phyloP scores from a whole-genome alignment of 2,113 vertebrate genomes.

The Hemiprocne comata region DNA sequence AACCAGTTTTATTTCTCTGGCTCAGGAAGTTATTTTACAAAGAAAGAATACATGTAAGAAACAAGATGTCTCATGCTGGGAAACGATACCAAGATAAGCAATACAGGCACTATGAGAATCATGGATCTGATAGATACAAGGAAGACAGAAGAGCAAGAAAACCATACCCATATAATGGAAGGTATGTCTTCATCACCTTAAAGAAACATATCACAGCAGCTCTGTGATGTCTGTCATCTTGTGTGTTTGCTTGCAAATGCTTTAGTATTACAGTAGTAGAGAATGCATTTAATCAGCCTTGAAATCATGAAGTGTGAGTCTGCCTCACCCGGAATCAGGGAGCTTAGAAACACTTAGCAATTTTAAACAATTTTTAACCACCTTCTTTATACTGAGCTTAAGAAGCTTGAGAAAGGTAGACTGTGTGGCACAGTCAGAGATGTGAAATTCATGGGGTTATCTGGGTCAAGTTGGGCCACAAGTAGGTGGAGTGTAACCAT shows the following conservation, averaged over 20 bases:
- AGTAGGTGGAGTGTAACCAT: neutral
- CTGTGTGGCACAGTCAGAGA: neutral
- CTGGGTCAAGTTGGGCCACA: neutral
- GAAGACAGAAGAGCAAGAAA: constrained; percentile 47
- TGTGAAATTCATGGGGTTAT: neutral
- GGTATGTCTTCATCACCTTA: neutral
- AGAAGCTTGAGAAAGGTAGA: neutral
- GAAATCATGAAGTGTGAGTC: neutral
- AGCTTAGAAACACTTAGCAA: neutral
- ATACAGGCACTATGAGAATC: neutral
- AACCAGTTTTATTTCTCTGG: neutral
- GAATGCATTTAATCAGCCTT: neutral
- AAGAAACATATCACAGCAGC: neutral
- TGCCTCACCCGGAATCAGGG: neutral
- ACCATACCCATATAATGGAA: neutral
- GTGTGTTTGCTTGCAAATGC: neutral
- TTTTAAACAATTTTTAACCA: neutral
- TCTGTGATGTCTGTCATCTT: neutral
- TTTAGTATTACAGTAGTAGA: neutral
- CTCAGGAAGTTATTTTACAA: constrained; percentile 8
- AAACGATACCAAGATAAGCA: constrained; percentile 30
- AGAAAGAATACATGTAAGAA: constrained; percentile 8
- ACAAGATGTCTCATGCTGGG: constrained; percentile 31
- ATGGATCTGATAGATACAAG: neutral
- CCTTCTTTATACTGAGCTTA: neutral